Conservation (phyloP, 2,113 vertebrate species). For the Xiphophorus maculatus region DNA sequence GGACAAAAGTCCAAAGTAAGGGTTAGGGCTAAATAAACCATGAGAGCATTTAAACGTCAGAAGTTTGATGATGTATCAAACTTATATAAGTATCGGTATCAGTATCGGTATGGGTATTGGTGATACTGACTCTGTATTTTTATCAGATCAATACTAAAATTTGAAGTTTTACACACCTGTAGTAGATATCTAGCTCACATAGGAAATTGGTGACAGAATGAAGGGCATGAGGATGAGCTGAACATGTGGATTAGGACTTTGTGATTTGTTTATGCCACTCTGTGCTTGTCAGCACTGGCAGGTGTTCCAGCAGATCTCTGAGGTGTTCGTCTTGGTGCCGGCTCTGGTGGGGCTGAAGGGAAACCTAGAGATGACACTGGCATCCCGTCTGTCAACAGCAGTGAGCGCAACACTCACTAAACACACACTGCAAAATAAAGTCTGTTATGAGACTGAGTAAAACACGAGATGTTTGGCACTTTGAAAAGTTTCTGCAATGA, state of each 20-base stretch:
- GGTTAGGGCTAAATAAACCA: too few relatives aligned
- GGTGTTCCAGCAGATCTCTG: slow-evolving; percentile 85
- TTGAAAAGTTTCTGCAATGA: slow-evolving; percentile 5
- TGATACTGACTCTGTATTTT: too few relatives aligned
- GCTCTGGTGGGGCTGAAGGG: slow-evolving; percentile 92
- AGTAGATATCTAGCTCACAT: background rate
- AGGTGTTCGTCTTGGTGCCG: slow-evolving; percentile 87
- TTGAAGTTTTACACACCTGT: too few relatives aligned
- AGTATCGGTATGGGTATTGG: too few relatives aligned
- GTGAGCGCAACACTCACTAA: slow-evolving; percentile 69
- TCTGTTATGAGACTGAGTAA: background rate
- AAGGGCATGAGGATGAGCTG: background rate
- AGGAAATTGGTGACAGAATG: background rate
- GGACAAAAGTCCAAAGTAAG: too few relatives aligned
- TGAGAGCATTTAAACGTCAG: too few relatives aligned
- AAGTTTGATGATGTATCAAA: too few relatives aligned
- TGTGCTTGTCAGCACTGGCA: slow-evolving; percentile 86
- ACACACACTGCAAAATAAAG: background rate
- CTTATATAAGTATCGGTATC: too few relatives aligned
- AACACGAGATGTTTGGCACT: too few relatives aligned
- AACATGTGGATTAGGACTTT: background rate
- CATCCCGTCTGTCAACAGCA: slow-evolving; percentile 90
- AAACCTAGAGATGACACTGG: slow-evolving; percentile 94
- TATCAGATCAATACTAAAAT: too few relatives aligned
- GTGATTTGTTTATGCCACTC: too few relatives aligned